phyloP scores from a whole-genome alignment of 1,140 invertebrate species.

The Nebria ingens region DNA sequence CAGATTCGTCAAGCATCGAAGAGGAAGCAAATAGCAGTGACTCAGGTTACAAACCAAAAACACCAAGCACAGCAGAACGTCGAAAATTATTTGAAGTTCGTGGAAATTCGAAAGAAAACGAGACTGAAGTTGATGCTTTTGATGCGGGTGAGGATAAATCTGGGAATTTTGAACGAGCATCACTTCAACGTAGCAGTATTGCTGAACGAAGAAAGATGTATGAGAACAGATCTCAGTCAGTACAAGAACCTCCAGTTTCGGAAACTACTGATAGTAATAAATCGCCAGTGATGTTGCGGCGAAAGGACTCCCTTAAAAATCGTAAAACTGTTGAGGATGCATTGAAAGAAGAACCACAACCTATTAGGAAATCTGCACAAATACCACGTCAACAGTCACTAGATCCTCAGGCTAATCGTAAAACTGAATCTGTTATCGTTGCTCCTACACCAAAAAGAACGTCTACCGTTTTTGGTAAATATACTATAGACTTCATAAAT shows the following conservation, averaged over 20 bases:
- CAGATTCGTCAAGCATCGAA: slow-evolving; percentile 47
- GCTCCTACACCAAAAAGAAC: slow-evolving; percentile 60
- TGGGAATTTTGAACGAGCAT: slow-evolving; percentile 42
- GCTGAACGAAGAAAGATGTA: slow-evolving; percentile 67
- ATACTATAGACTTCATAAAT: no score
- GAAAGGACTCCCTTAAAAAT: slow-evolving; percentile 33
- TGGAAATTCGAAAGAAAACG: slow-evolving; percentile 30
- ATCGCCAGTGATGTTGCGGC: slow-evolving; percentile 58
- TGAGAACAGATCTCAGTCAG: slow-evolving; percentile 43
- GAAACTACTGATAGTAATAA: slow-evolving; percentile 47
- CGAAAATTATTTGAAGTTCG: slow-evolving; percentile 53
- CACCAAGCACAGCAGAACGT: slow-evolving; percentile 62
- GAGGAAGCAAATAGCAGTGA: slow-evolving; percentile 47
- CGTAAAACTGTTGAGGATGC: slow-evolving; percentile 33
- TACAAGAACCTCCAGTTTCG: slow-evolving; percentile 44
- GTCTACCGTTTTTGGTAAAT: slow-evolving; percentile 72
- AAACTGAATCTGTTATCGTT: slow-evolving; percentile 35
- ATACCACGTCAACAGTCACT: slow-evolving; percentile 41
- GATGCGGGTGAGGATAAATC: slow-evolving; percentile 34
- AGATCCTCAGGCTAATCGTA: slow-evolving; percentile 32
- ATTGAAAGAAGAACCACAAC: slow-evolving; percentile 39
- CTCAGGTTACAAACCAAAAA: slow-evolving; percentile 48
- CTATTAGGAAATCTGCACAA: slow-evolving; percentile 38
- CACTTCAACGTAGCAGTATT: slow-evolving; percentile 55
- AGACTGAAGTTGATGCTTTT: slow-evolving; percentile 33